A percentile compares a stretch with the other conserved stretches of the same genome.
Evolutionary conservation across 1,140 invertebrate species (phyloP).

Genomic region (Brachionus rubens): DNA sequence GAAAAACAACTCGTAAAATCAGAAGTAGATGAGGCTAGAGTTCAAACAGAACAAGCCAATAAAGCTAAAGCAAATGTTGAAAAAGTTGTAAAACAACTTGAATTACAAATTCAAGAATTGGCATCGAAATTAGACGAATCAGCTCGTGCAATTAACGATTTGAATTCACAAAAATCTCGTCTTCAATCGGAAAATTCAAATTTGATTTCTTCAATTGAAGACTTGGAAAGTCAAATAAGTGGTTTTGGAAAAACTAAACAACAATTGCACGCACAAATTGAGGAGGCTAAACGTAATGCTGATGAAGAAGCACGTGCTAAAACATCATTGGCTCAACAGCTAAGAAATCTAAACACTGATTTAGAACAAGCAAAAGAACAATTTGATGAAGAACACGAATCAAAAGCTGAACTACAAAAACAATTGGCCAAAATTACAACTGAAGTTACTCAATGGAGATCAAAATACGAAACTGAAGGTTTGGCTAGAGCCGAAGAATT

Average conservation of each 20-base stretch:
- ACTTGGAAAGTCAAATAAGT: slow-evolving; percentile 43
- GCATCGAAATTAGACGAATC: neutral
- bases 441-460: slow-evolving; percentile 66
- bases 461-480: slow-evolving; percentile 51
- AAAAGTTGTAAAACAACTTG: neutral
- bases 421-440: slow-evolving; percentile 97
- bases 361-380: too few relatives aligned
- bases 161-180: neutral
- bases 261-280: slow-evolving; percentile 47
- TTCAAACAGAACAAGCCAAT: slow-evolving; percentile 75
- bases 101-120: neutral
- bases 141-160: neutral
- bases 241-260: slow-evolving; percentile 20
- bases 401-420: slow-evolving; percentile 56
- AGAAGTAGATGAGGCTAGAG: slow-evolving; percentile 88
- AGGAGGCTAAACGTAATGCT: slow-evolving; percentile 51
- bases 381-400: slow-evolving; percentile 54
- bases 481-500: too few relatives aligned
- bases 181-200: slow-evolving; percentile 7
- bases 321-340: too few relatives aligned
- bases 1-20: slow-evolving; percentile 67
- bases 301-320: too few relatives aligned
- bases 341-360: too few relatives aligned
- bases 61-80: slow-evolving; percentile 60
- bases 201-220: slow-evolving; percentile 20